Base-by-base conservation (phyloP, 2,797 vertebrate genomes). In the Rhabdophis nuchalis region DNA sequence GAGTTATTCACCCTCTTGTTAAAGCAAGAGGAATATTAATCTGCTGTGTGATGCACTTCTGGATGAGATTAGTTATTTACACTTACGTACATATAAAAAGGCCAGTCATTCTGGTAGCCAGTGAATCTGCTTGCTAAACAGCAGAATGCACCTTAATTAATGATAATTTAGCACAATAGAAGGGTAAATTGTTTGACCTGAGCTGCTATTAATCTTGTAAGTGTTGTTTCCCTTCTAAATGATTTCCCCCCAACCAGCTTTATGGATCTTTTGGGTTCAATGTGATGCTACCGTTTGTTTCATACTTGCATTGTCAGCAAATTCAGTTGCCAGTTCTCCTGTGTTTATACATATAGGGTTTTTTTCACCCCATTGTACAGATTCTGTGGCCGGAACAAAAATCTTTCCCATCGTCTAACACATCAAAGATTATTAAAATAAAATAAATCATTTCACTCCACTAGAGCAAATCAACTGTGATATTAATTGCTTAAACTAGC, bases 401-500 rank as follows among this genome's bases (percentile, higher is more conserved):
- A n/a, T 23, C 3, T 85, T n/a, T 60, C 18, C 4, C 7, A 7
- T 93, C 94, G 89, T 87, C 56, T 36, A 32, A 6, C 20, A 82
- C 27, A 85, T 27, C n/a, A 18, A 57, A 52, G 13, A n/a, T 46
- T 90, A 32, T 2, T 8, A 91, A 25, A 61, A 68, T 68, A 86
- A 36, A 36, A 36, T 0, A 1, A 72, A 2, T 29, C 11, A 0
- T 50, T 85, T 52, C 41, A 50, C 52, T 90, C 64, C 68, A 4
- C 23, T 88, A 93, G 68, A 8, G 20, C 89, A 94, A 91, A 88
- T 94, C 12, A 14, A 46, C 9, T 50, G 12, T 46, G 13, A 86
- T 3, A 32, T 3, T 60, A 10, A 64, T 68, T 60, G 64, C 53
- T 57, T 56, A 90, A 89, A 2, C 11, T 41, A 72, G 11, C 32